A percentile compares a stretch with the other conserved stretches of the same genome.
Evolutionary conservation across 2,888 invertebrate genomes (phyloP).

Genomic region (Cryptocheilus praepositus): DNA sequence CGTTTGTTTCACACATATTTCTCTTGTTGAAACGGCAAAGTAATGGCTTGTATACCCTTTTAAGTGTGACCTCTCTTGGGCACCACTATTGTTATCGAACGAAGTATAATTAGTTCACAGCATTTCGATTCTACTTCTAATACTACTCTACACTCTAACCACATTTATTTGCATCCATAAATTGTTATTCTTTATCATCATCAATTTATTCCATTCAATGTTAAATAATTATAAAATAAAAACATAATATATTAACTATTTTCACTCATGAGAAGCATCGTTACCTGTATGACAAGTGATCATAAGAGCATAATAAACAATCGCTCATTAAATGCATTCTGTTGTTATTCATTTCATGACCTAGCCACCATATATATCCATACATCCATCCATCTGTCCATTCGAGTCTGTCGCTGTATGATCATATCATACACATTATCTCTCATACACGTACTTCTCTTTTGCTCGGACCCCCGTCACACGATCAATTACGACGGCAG

Average conservation of each 20-base stretch:
- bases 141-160: constrained; percentile 72
- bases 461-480: constrained; percentile 2
- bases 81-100: constrained; percentile 49
- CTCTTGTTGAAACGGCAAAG: too few relatives aligned
- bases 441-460: constrained; percentile 27
- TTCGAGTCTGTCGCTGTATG: constrained; percentile 46
- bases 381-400: constrained; percentile 53
- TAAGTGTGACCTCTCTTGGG: constrained; percentile 31
- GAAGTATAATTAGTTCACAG: constrained; percentile 48
- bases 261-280: constrained; percentile 75
- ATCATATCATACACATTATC: constrained; percentile 50
- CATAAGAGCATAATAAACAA: constrained; percentile 76
- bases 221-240: constrained; percentile 73
- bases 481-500: too few relatives aligned
- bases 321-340: constrained; percentile 76
- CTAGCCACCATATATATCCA: constrained; percentile 67
- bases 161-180: constrained; percentile 73
- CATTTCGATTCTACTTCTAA: constrained; percentile 61
- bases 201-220: constrained; percentile 74
- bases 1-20: too few relatives aligned
- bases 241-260: constrained; percentile 75
- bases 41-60: too few relatives aligned
- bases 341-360: constrained; percentile 75
- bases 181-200: constrained; percentile 74
- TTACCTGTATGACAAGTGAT: constrained; percentile 76